Conservation (phyloP, 2,113 vertebrate species). For the Pachypanchax playfairii region DNA sequence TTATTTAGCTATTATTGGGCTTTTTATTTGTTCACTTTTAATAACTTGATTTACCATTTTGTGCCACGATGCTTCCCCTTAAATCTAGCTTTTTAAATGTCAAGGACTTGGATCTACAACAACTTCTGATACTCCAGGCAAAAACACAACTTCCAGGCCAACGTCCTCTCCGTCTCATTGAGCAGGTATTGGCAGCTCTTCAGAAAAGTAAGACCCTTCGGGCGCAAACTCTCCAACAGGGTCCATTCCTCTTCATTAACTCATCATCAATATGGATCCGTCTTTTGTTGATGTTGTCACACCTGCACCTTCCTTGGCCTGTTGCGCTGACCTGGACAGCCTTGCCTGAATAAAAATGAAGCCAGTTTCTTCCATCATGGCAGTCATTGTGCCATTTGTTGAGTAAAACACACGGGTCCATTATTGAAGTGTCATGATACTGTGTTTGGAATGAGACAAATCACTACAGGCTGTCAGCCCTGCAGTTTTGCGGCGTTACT, state of each 20-base stretch:
- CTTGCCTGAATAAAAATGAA: constrained; percentile 81
- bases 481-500: constrained; percentile 73
- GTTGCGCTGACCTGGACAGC: constrained; percentile 82
- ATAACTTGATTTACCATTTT: background rate
- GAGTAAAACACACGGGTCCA: constrained; percentile 76
- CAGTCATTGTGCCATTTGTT: constrained; percentile 75
- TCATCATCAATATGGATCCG: constrained; percentile 65
- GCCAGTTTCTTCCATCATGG: constrained; percentile 57
- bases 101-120: constrained; percentile 5
- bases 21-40: background rate
- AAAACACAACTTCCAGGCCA: constrained; percentile 35
- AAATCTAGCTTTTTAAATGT: constrained; percentile 2
- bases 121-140: constrained; percentile 49
- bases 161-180: constrained; percentile 65
- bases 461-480: constrained; percentile 64
- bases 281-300: constrained; percentile 86
- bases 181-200: constrained; percentile 64
- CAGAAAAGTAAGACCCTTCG: constrained; percentile 49
- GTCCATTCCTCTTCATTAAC: constrained; percentile 71
- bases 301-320: constrained; percentile 83
- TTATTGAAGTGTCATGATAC: constrained; percentile 75
- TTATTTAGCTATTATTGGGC: background rate
- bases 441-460: constrained; percentile 73
- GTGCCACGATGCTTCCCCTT: background rate
- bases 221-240: constrained; percentile 47